Conservation (phyloP, 2,888 invertebrate species). For the Acheta domesticus region DNA sequence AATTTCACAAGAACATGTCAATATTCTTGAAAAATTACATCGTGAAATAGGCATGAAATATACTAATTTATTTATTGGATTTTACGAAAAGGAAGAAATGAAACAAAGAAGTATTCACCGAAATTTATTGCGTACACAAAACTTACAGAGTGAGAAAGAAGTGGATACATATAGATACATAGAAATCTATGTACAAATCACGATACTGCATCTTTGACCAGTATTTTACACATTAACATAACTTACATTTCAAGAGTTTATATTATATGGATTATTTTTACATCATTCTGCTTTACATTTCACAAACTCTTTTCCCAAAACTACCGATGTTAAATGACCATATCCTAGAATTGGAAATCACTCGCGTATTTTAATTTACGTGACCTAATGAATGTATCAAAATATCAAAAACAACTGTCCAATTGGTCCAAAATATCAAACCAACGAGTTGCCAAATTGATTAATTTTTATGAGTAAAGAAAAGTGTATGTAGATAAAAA, state of each 20-base stretch:
- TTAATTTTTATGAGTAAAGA: no score
- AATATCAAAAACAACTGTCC: no score
- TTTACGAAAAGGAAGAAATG: no score
- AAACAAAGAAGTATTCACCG: not conserved
- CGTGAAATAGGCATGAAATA: no score
- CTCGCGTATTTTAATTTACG: no score
- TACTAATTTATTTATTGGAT: no score
- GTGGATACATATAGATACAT: not conserved
- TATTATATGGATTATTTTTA: not conserved
- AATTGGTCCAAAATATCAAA: not conserved
- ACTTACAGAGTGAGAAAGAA: not conserved
- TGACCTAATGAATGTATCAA: no score
- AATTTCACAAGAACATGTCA: no score
- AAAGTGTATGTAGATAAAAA: no score
- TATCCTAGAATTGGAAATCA: no score
- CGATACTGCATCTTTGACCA: conserved; percentile 6
- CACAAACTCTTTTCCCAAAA: not conserved
- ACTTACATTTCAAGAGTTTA: not conserved
- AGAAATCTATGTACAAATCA: not conserved
- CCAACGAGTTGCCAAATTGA: not conserved
- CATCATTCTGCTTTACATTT: not conserved
- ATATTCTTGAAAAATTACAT: no score
- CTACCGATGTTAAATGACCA: no score
- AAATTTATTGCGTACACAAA: conserved; percentile 10
- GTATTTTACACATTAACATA: not conserved